Evolutionary conservation across 2,888 invertebrate species (phyloP), one percentile per base, ranked within the genome.

Genomic region (Drosophila maculinotata): DNA sequence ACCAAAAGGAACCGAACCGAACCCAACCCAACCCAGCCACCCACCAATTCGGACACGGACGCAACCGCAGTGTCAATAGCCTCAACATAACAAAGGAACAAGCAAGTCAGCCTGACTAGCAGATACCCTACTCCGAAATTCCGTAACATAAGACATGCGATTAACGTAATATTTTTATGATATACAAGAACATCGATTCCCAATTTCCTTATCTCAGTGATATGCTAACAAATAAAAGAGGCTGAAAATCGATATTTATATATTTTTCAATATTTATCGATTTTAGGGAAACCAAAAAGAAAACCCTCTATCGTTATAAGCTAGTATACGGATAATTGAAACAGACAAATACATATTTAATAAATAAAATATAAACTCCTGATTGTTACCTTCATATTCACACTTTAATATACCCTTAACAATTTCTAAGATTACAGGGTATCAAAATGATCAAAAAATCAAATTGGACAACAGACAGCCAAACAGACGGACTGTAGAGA

Each of bases 51-150:
- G 33, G 20, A 4, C 14, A 31, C 6, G 41, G 31, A 17, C 48
- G 25, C 44, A 39, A 49, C 47, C 20, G 41, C 51, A 54, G 54
- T 75, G 76, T 75, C 76, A 71, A 62, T 56, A 75, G 70, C 70
- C 71, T 70, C 39, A 51, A 35, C 15, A 12, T 15, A 15, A 15
- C 5, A 20, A n/a, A n/a, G n/a, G n/a, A n/a, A 31, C 17, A 17
- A 1, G 10, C 28, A 7, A 15, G 4, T 3, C 9, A 31, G 30
- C 5, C 9, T 20, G 3, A n/a, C 45, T 20, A 12, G 3, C 1
- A 20, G 20, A 9, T 20, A 45, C 45, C 30, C 45, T 45, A 2
- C 17, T 26, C 3, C 4, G 8, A 7, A 20, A 2, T 39, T 15
- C 0, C 10, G 7, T 10, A 17, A 38, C 20, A 20, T 20, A 2